phyloP scores from a whole-genome alignment of 2,113 vertebrate species.

The Gymnobelideus leadbeateri region DNA sequence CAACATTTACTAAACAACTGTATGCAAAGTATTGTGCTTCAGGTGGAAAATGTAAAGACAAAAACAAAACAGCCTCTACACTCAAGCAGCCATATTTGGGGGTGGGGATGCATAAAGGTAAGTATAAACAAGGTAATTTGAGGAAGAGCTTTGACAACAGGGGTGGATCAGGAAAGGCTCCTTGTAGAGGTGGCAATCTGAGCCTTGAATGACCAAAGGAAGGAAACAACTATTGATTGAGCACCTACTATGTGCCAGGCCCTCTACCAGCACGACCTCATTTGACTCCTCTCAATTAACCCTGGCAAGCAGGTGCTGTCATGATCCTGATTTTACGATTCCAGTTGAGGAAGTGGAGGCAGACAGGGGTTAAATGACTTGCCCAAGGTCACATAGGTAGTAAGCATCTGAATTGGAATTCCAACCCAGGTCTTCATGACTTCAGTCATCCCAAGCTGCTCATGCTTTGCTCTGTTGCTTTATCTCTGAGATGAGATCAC shows the following conservation, averaged over 20 bases:
- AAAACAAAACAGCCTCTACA: background rate
- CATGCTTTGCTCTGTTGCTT: background rate
- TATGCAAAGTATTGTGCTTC: background rate
- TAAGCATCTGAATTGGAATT: background rate
- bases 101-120: background rate
- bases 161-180: background rate
- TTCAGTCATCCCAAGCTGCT: background rate
- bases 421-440: background rate
- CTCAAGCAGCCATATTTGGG: background rate
- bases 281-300: background rate
- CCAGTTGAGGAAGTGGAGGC: background rate
- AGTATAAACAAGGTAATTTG: background rate
- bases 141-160: background rate
- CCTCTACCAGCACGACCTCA: background rate
- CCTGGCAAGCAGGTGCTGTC: background rate
- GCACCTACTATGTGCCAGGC: background rate
- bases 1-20: background rate
- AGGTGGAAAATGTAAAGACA: background rate
- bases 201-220: background rate
- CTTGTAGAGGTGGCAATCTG: background rate
- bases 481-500: background rate
- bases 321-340: background rate
- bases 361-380: background rate
- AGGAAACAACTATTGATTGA: background rate
- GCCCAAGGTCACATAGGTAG: background rate